A percentile compares a stretch with the other conserved stretches of the same genome.
Conservation (phyloP, 2,797 vertebrate species). For the Crenichthys baileyi region DNA sequence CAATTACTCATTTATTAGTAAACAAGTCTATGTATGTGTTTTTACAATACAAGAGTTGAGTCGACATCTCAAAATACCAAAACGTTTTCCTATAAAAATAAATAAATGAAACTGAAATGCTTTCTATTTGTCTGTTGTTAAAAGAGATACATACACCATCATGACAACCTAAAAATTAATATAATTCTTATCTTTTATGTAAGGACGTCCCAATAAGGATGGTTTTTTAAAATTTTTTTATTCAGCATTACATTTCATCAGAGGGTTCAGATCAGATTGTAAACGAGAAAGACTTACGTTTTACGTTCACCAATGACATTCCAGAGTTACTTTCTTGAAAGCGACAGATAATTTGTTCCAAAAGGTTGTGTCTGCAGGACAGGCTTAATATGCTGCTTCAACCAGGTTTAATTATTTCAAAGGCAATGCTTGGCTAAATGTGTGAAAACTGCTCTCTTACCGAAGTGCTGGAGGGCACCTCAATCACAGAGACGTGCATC, state of each 20-base stretch:
- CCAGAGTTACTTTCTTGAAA: neutral
- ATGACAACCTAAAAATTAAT: too few species aligned
- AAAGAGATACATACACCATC: neutral
- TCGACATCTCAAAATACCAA: too few species aligned
- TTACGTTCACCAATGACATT: neutral
- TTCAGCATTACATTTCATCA: neutral
- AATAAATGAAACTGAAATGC: too few species aligned
- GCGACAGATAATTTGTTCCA: neutral
- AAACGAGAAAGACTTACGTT: neutral
- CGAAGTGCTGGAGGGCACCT: slow-evolving; percentile 74
- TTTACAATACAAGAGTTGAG: too few species aligned
- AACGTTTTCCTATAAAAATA: too few species aligned
- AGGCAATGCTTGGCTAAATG: neutral
- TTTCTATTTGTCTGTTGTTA: too few species aligned
- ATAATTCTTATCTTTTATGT: neutral
- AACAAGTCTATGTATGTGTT: too few species aligned
- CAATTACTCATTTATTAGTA: too few species aligned
- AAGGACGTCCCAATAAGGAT: neutral
- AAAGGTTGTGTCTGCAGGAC: neutral
- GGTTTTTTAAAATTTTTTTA: neutral
- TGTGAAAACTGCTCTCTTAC: slow-evolving; percentile 59
- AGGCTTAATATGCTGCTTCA: too few species aligned
- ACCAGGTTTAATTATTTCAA: neutral
- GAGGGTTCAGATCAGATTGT: neutral
- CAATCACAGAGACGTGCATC: slow-evolving; percentile 92